Evolutionary conservation across 1,140 invertebrate genomes (phyloP), one percentile per base, ranked within the genome.

Genomic region (Paramacrobiotus metropolitanus): DNA sequence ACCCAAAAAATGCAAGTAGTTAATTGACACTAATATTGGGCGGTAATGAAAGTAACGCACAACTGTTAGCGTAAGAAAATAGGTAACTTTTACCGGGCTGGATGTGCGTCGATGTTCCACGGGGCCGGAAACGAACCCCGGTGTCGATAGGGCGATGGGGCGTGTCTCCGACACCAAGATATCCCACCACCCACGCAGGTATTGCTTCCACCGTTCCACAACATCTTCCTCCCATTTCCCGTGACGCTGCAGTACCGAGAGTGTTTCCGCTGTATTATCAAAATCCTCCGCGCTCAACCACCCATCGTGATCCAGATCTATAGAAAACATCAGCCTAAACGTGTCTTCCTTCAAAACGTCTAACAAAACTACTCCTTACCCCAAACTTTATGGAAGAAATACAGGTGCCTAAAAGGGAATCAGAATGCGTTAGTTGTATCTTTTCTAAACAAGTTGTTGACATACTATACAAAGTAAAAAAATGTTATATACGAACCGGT

Each of bases 171-270:
- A 9, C 15, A 55, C 4, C 9, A 55, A 24, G 48, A 55, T 55
- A 4, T 55, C 48, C 15, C 15, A 55, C 48, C 48, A 55, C 9
- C 48, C 48, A 24, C 24, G 9, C 9, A 55, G 48, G 24, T 55
- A 55, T 4, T 9, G 4, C 24, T 24, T 9, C 48, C 48, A 55
- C 24, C 48, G 48, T 4, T 9, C 15, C 4, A 55, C 24, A 28
- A 55, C 48, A 24, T 55, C 48, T 55, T 15, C 24, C 48, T 55
- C 48, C 48, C 48, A 55, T 24, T 55, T 15, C 24, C 48, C 48
- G 24, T 55, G 48, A 9, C 48, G 48, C 24, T 55, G 48, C 15
- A 55, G 15, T 9, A 55, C 48, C 48, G 48, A 9, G 4, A 55
- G 24, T 28, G 48, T 55, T 55, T 55, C 48, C 24, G 48, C 48